Evolutionary conservation across 2,888 invertebrate genomes (phyloP).

Genomic region (Cetonia aurata): DNA sequence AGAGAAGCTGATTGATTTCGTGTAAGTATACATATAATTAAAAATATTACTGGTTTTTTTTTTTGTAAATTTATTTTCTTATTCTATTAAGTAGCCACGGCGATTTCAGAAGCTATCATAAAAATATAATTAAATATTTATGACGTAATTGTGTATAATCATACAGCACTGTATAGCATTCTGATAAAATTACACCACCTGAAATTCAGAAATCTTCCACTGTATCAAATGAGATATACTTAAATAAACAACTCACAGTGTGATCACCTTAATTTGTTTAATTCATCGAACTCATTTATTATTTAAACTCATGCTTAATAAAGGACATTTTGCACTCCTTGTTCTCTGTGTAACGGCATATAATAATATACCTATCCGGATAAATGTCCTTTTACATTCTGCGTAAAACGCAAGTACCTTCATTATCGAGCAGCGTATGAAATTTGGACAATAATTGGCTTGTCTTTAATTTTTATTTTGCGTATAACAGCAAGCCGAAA

Average conservation of each 20-base stretch:
- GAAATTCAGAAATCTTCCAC: background rate
- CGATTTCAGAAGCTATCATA: too few species aligned
- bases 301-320: constrained; percentile 23
- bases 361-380: constrained; percentile 2
- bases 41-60: too few species aligned
- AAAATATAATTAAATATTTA: too few species aligned
- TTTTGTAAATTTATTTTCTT: too few species aligned
- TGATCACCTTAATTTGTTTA: background rate
- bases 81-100: too few species aligned
- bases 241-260: background rate
- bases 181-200: too few species aligned
- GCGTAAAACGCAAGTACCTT: constrained; percentile 2
- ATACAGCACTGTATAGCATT: too few species aligned
- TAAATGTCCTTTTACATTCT: constrained; percentile 14
- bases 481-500: too few species aligned
- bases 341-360: constrained; percentile 5
- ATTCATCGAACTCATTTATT: constrained; percentile 15
- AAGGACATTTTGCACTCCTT: background rate
- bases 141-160: too few species aligned
- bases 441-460: constrained; percentile 13
- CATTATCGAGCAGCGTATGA: constrained; percentile 2
- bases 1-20: too few species aligned
- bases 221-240: background rate
- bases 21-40: too few species aligned
- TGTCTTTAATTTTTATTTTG: background rate